Evolutionary conservation across 2,113 vertebrate species (phyloP).

Genomic region (Parotia lawesii): DNA sequence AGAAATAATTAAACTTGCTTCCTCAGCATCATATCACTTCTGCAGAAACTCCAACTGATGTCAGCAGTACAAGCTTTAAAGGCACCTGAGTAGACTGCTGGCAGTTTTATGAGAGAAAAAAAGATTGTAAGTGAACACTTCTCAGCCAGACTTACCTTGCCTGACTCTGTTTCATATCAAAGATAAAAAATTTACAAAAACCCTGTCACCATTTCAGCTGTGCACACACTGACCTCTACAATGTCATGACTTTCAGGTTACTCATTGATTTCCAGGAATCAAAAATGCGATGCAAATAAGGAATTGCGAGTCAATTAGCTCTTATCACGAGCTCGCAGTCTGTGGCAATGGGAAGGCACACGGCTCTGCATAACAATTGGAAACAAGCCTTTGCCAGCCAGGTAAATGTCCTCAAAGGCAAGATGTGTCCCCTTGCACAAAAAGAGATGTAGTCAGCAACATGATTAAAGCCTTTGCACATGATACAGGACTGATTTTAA

Average conservation of each 20-base stretch:
- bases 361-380: slow-evolving; percentile 1
- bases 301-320: slow-evolving; percentile 26
- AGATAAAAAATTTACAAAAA: background rate
- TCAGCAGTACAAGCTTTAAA: slow-evolving; percentile 6
- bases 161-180: background rate
- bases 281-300: slow-evolving; percentile 42
- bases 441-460: slow-evolving; percentile 51
- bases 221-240: slow-evolving; percentile 16
- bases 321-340: slow-evolving; percentile 6
- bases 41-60: background rate
- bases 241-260: slow-evolving; percentile 45
- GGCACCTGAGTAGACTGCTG: background rate
- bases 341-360: background rate
- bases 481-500: background rate
- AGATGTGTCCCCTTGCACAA: background rate
- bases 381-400: slow-evolving; percentile 18
- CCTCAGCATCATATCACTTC: background rate
- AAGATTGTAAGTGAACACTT: background rate
- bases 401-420: slow-evolving; percentile 39
- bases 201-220: background rate
- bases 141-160: background rate
- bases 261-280: slow-evolving; percentile 20
- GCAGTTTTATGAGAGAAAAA: background rate
- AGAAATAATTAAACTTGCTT: background rate
- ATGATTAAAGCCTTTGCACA: slow-evolving; percentile 33